phyloP scores from a whole-genome alignment of 2,113 vertebrate genomes.

The Siniperca knerii region DNA sequence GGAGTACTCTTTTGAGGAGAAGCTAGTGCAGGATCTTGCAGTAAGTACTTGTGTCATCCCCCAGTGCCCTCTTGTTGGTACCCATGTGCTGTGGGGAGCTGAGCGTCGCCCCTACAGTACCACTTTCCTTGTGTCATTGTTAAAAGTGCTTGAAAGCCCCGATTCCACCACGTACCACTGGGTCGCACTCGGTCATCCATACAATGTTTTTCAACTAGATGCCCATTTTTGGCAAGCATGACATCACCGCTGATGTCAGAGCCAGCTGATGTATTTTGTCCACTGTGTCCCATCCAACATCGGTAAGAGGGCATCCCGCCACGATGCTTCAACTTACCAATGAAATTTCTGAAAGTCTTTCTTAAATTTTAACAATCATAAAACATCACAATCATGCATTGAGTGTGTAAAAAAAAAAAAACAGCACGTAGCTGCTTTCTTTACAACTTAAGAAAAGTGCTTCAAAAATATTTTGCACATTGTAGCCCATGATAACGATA shows the following conservation, averaged over 20 bases:
- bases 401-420: slow-evolving; percentile 3
- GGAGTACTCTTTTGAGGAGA: slow-evolving; percentile 99
- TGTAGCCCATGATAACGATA: not conserved
- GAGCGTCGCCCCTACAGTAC: not conserved
- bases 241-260: slow-evolving; percentile 79
- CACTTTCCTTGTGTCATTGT: slow-evolving; percentile 16
- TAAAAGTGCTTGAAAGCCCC: not conserved
- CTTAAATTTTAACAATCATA: slow-evolving; percentile 39
- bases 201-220: slow-evolving; percentile 19
- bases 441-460: slow-evolving; percentile 10
- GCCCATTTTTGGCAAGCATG: slow-evolving; percentile 68
- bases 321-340: slow-evolving; percentile 49
- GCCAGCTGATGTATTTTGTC: slow-evolving; percentile 35
- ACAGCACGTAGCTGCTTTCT: not conserved
- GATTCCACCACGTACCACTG: slow-evolving; percentile 5
- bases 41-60: slow-evolving; percentile 90
- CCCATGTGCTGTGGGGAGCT: slow-evolving; percentile 13
- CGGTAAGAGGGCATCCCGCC: slow-evolving; percentile 49
- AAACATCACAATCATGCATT: slow-evolving; percentile 34
- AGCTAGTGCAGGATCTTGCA: slow-evolving; percentile 99
- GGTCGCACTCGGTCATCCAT: slow-evolving; percentile 40
- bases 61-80: slow-evolving; percentile 11
- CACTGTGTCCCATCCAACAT: slow-evolving; percentile 28
- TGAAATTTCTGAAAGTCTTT: slow-evolving; percentile 66
- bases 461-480: slow-evolving; percentile 18